Percentiles rank a stretch among this genome's conserved stretches.
These are phyloP conservation scores for Drosophila chauvacae DNA, from an alignment of 1,140 invertebrate species.

Conservation along the genomic window DNA sequence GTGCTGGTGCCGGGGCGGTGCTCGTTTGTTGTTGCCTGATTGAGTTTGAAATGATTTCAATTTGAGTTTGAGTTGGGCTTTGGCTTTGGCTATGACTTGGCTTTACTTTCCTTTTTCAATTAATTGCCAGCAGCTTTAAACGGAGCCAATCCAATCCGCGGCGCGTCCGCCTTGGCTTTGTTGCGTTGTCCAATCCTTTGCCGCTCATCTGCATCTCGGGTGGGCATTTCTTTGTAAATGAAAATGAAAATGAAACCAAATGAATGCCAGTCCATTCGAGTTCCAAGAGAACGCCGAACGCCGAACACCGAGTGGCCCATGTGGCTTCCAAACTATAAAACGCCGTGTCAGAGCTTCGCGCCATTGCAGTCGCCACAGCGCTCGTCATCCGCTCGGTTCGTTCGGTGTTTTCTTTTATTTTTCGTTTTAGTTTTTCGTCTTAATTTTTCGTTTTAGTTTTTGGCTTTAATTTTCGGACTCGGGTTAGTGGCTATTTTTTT, in stretches of 20 bases:
- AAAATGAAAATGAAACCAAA: constrained; percentile 12
- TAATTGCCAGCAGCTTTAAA: constrained; percentile 50
- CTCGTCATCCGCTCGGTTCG: constrained; percentile 47
- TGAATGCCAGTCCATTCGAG: constrained; percentile 12
- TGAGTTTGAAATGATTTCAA: constrained; percentile 75
- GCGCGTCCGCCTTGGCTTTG: constrained; percentile 14
- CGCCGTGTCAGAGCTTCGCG: constrained; percentile 37
- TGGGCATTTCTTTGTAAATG: constrained; percentile 5
- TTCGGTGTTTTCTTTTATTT: not conserved
- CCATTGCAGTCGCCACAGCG: constrained; percentile 45
- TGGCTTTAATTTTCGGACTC: constrained; percentile 6
- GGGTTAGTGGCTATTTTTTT: constrained; percentile 20
- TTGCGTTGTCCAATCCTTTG: constrained; percentile 7
- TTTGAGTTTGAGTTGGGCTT: constrained; percentile 44
- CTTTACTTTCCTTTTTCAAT: constrained; percentile 59
- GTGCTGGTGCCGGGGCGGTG: constrained; percentile 9
- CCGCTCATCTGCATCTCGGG: constrained; percentile 54
- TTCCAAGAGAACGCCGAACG: constrained; percentile 5
- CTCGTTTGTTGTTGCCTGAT: constrained; percentile 45
- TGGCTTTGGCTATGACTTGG: not conserved
- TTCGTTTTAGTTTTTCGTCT: constrained; percentile 1
- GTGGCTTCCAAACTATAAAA: constrained; percentile 41
- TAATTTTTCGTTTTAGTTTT: constrained; percentile 11
- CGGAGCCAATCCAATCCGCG: constrained; percentile 27
- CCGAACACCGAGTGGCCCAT: not conserved